Conservation (phyloP, 2,888 invertebrate species). For the Mechanitis messenoides region DNA sequence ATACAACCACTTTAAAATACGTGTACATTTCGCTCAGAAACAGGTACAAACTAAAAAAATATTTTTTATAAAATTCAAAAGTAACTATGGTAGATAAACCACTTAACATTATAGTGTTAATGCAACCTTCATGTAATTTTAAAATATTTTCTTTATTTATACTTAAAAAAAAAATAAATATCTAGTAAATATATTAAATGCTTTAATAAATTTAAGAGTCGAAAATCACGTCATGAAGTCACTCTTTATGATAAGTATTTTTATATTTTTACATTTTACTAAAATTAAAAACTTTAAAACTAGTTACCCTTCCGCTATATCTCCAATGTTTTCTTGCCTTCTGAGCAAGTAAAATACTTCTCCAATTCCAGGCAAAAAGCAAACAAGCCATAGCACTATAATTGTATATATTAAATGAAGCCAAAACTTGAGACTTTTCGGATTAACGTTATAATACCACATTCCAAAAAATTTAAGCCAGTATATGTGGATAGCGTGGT, state of each 20-base stretch:
- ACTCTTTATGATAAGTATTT: too few relatives aligned
- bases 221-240: too few relatives aligned
- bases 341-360: constrained; percentile 82
- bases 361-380: constrained; percentile 72
- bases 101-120: not conserved
- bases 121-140: too few relatives aligned
- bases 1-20: constrained; percentile 65
- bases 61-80: too few relatives aligned
- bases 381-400: constrained; percentile 63
- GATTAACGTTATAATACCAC: constrained; percentile 61
- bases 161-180: too few relatives aligned
- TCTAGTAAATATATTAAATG: too few relatives aligned
- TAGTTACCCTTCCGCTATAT: constrained; percentile 73
- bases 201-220: too few relatives aligned
- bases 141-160: too few relatives aligned
- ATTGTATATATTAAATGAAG: constrained; percentile 53
- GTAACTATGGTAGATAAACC: not conserved
- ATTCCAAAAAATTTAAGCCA: constrained; percentile 72
- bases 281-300: too few relatives aligned
- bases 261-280: too few relatives aligned
- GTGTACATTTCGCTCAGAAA: constrained; percentile 73
- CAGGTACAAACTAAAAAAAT: constrained; percentile 60
- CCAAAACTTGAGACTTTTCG: constrained; percentile 53
- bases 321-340: constrained; percentile 78
- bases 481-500: constrained; percentile 67